Evolutionary conservation across 2,888 invertebrate species (phyloP), one percentile per base, ranked within the genome.

Genomic region (Melanostoma scalare): DNA sequence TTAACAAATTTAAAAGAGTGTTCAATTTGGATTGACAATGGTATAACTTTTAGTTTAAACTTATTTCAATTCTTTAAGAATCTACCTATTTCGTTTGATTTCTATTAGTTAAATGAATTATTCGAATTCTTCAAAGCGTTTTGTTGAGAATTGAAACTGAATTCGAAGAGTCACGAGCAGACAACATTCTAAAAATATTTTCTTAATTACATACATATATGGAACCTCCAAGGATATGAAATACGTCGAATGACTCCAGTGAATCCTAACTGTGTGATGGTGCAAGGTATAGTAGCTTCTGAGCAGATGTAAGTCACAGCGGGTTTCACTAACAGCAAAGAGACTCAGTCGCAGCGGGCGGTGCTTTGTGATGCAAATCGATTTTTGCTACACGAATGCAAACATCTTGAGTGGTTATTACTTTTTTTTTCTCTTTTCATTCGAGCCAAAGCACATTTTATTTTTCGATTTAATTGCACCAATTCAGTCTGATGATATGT

Each of bases 401-500:
- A 71, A 76, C 71, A 53, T 61, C 48, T 67, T 55, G 55, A 77
- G 67, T 77, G 76, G 60, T 76, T 50, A 71, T 53, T 80, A 65
- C 31, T 63, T 30, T 60, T 33, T 42, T 33, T 33, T 31, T 58
- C n/a, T 3, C 48, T 36, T 33, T 44, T 5, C 9, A 48, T 61
- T n/a, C n/a, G 30, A 38, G 30, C 48, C 31, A 50, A 71, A 53
- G 30, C 8, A 33, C 76, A 81, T 77, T 81, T 81, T 77, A 76
- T 81, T 81, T 33, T 72, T 38, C 71, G 20, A 72, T 67, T 81
- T 81, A 81, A 81, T 81, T 81, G 81, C 35, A 50, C 20, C 76
- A 61, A 81, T 81, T 67, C 61, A 55, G 50, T 81, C 42, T 67
- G 76, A 77, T 76, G 72, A 76, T 76, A 81, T 81, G 81, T 81